Evolutionary conservation across 2,888 invertebrate species (phyloP).

Genomic region (Caenorhabditis sp.): DNA sequence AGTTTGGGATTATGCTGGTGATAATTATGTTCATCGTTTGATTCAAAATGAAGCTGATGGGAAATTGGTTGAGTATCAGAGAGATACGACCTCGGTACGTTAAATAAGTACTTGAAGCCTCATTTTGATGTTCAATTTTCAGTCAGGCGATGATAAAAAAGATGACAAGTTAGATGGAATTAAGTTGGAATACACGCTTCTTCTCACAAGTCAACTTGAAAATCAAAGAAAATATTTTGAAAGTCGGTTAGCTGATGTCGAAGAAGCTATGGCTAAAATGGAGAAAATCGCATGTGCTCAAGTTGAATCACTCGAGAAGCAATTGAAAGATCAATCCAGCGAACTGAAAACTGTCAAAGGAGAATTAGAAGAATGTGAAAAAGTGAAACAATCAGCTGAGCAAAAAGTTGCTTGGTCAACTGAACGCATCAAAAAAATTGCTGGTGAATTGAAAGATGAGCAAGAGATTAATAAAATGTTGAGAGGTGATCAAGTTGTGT

Average conservation of each 20-base stretch:
- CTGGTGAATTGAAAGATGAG: conserved; percentile 61
- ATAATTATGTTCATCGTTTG: conserved; percentile 92
- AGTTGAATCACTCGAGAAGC: conserved; percentile 74
- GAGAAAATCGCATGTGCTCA: conserved; percentile 71
- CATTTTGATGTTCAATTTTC: conserved; percentile 2
- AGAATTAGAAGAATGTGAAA: conserved; percentile 39
- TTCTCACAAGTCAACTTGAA: conserved; percentile 92
- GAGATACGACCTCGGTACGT: conserved; percentile 22
- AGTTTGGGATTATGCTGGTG: conserved; percentile 99
- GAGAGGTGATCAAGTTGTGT: conserved; percentile 80
- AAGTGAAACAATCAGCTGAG: conserved; percentile 75
- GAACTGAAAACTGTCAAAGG: conserved; percentile 72
- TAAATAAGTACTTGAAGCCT: not conserved
- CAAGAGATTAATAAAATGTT: conserved; percentile 79
- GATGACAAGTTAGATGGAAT: conserved; percentile 91
- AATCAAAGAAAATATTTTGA: conserved; percentile 86
- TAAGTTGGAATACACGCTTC: conserved; percentile 93
- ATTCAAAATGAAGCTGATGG: conserved; percentile 77
- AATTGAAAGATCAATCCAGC: conserved; percentile 75
- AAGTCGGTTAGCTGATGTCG: conserved; percentile 72
- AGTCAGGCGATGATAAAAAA: conserved; percentile 33
- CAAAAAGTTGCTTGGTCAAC: conserved; percentile 78
- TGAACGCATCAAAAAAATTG: conserved; percentile 78
- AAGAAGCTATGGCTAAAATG: conserved; percentile 78
- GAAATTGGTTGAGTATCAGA: conserved; percentile 77